These are phyloP conservation scores for Ganaspis sp. DNA, from an alignment of 1,140 invertebrate species.

Conservation along the genomic window DNA sequence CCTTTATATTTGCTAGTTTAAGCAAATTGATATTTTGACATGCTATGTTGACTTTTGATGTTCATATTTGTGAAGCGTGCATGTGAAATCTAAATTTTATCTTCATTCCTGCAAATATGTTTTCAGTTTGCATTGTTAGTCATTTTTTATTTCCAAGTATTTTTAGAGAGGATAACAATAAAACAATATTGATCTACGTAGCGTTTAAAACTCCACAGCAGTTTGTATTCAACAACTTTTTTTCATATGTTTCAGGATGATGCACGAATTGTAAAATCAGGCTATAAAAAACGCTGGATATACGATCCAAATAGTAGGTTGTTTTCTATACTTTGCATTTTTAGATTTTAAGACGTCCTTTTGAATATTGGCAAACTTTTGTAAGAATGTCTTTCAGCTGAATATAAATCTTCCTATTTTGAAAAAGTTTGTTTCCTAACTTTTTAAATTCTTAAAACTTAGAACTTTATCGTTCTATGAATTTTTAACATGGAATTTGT, in stretches of 20 bases:
- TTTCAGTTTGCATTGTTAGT: background rate
- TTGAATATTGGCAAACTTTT: background rate
- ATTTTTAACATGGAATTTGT: no score
- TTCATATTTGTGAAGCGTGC: no score
- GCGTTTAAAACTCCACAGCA: background rate
- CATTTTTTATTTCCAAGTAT: constrained; percentile 7
- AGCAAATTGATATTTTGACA: no score
- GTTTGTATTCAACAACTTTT: constrained; percentile 23
- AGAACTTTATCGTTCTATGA: no score
- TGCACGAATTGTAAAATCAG: constrained; percentile 74
- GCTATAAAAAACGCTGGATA: constrained; percentile 84
- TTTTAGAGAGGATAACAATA: constrained; percentile 14
- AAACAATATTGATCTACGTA: constrained; percentile 1
- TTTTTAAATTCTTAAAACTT: no score
- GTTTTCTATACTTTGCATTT: constrained; percentile 14
- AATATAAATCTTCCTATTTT: no score
- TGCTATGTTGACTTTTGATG: no score
- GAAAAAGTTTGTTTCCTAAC: no score
- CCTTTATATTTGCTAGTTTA: no score
- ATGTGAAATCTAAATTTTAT: background rate
- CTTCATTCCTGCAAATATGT: background rate
- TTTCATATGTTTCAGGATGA: constrained; percentile 74
- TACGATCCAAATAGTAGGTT: constrained; percentile 86
- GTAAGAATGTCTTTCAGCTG: background rate
- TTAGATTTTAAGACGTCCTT: background rate